phyloP scores from a whole-genome alignment of 2,797 vertebrate species.

The Acrossocheilus wenchowensis region DNA sequence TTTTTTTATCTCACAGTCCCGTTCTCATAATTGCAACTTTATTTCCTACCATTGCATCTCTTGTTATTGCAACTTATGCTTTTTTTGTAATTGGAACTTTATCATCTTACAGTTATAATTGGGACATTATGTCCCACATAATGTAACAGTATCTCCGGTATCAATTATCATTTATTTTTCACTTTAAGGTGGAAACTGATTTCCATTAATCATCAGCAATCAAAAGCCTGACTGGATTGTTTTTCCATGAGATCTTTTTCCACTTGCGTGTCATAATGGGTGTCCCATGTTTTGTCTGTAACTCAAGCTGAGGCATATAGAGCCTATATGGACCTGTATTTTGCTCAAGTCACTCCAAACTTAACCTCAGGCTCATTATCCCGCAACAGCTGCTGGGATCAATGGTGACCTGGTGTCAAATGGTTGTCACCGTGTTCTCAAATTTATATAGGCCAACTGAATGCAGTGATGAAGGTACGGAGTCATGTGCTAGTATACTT shows the following conservation, averaged over 20 bases:
- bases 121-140: neutral
- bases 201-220: neutral
- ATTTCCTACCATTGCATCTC: neutral
- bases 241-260: constrained; percentile 16
- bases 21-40: neutral
- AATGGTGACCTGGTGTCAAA: constrained; percentile 34
- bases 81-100: neutral
- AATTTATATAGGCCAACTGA: constrained; percentile 23
- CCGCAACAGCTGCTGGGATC: constrained; percentile 27
- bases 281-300: constrained; percentile 41
- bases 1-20: neutral
- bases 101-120: neutral
- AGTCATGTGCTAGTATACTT: neutral
- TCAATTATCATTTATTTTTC: neutral
- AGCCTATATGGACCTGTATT: neutral
- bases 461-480: neutral
- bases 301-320: constrained; percentile 21
- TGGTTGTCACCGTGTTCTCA: constrained; percentile 33
- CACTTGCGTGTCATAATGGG: neutral
- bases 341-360: constrained; percentile 29
- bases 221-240: neutral
- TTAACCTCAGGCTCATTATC: constrained; percentile 32
- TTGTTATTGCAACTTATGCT: neutral
- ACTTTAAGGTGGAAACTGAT: neutral
- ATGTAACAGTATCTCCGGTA: neutral